Base-by-base conservation (phyloP, 1,140 invertebrate genomes). In the Procambarus virginalis region DNA sequence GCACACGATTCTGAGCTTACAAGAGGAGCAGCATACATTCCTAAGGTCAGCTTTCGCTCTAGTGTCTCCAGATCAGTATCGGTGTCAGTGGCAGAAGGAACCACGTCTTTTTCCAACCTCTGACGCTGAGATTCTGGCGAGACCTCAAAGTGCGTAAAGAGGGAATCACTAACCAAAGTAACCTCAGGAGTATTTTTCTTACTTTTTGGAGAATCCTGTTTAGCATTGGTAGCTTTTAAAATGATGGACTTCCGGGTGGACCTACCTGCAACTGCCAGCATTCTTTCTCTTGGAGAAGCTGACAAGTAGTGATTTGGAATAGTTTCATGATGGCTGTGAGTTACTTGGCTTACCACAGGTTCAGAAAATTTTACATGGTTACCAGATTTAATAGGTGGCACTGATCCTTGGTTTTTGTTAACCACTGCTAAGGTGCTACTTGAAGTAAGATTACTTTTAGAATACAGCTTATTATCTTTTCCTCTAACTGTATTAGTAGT, bases 1-100 rank as follows among this genome's bases (percentile, higher is more conserved):
- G 90, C 89, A 82, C 80, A 91, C 34, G 92, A 92, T 83, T 92
- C 92, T 9, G 92, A 92, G 60, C 92, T 92, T 10, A 92, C 92
- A 22, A 92, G 83, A 14, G 92, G 92, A 17, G 92, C 92, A 1
- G 85, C 86, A 64, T 91, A 92, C 82, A 87, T 87, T 2, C 92
- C 89, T 14, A 83, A 48, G 9, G 90, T 90, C 46, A 92, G 70
- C 17, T 77, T 88, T 10, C 90, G 81, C 60, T 92, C 92, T 9
- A 92, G 73, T 3, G 87, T 80, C n/a, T 92, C 92, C 10, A 91
- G 48, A 20, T 92, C 92, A 34, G 92, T 91, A 45, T 92, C 92
- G 8, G 92, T 91, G 51, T 92, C 92, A 12, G 87, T 77, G 2
- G 89, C n/a, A n/a, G 81, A 81, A 1, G 76, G 46, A 8, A 49